phyloP scores from a whole-genome alignment of 2,113 vertebrate species.

The Periophthalmodon schlosseri region DNA sequence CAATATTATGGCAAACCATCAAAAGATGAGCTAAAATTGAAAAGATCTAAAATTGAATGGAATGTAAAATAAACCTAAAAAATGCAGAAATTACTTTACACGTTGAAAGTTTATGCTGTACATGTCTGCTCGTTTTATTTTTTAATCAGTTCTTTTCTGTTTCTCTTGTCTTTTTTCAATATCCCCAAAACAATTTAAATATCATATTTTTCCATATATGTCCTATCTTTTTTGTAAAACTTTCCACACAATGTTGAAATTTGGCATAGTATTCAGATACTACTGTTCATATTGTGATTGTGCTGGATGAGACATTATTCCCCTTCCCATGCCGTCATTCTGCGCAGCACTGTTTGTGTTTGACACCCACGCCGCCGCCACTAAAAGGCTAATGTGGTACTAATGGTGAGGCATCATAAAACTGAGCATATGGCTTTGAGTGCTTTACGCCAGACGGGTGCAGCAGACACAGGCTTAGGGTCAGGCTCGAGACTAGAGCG shows the following conservation, averaged over 20 bases:
- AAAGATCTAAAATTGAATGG: neutral
- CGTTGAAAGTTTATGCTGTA: neutral
- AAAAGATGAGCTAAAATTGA: neutral
- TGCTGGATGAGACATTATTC: slow-evolving; percentile 18
- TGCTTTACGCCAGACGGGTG: slow-evolving; percentile 43
- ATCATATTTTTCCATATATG: too few species aligned
- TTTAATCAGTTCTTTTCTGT: too few species aligned
- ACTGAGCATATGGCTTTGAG: slow-evolving; percentile 61
- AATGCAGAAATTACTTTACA: neutral
- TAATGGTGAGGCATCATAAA: slow-evolving; percentile 56
- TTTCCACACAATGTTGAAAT: neutral
- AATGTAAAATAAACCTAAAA: neutral
- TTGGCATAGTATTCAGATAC: neutral
- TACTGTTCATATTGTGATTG: slow-evolving; percentile 26
- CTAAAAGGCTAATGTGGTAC: slow-evolving; percentile 45
- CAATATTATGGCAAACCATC: neutral
- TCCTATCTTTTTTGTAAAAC: neutral
- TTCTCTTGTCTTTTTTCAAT: too few species aligned
- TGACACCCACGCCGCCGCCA: slow-evolving; percentile 12
- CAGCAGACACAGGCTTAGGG: slow-evolving; percentile 45
- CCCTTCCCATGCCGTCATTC: slow-evolving; percentile 15
- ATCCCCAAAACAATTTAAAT: too few species aligned
- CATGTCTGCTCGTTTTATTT: too few species aligned
- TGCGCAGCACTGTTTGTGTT: neutral
- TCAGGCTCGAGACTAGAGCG: slow-evolving; percentile 53